Evolutionary conservation across 2,113 vertebrate genomes (phyloP).

Genomic region (Accipiter cooperii): DNA sequence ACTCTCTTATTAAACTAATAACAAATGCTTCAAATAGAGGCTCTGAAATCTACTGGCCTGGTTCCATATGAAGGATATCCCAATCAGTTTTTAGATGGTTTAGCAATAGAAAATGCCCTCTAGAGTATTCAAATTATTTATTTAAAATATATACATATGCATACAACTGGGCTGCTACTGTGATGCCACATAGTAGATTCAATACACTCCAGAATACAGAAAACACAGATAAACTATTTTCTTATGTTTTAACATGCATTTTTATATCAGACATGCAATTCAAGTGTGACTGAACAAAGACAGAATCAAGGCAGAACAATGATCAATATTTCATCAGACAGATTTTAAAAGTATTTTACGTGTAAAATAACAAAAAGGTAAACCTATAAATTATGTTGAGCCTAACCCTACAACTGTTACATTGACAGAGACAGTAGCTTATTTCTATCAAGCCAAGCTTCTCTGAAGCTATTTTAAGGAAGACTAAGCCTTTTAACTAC

Average conservation of each 20-base stretch:
- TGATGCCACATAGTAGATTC: background rate
- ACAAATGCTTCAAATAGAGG: conserved; percentile 60
- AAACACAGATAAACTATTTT: background rate
- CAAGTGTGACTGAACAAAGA: background rate
- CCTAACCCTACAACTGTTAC: background rate
- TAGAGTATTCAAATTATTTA: conserved; percentile 46
- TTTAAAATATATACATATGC: conserved; percentile 25
- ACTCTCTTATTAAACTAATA: conserved; percentile 54
- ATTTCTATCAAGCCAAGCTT: background rate
- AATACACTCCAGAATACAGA: background rate
- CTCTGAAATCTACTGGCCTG: conserved; percentile 54
- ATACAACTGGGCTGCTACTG: conserved; percentile 27
- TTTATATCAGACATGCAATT: background rate
- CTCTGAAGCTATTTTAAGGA: background rate
- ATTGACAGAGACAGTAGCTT: background rate
- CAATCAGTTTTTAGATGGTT: conserved; percentile 26
- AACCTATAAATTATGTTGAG: background rate
- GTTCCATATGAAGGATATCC: background rate
- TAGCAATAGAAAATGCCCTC: conserved; percentile 57
- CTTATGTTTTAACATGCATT: background rate
- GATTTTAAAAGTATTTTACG: background rate
- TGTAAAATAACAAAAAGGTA: background rate
- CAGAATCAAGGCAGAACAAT: background rate
- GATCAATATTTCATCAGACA: background rate
- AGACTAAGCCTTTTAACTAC: background rate